These are phyloP conservation scores for Patiria pectinifera DNA, from an alignment of 53 echinoderm and acorn worm species.

Conservation along the genomic window DNA sequence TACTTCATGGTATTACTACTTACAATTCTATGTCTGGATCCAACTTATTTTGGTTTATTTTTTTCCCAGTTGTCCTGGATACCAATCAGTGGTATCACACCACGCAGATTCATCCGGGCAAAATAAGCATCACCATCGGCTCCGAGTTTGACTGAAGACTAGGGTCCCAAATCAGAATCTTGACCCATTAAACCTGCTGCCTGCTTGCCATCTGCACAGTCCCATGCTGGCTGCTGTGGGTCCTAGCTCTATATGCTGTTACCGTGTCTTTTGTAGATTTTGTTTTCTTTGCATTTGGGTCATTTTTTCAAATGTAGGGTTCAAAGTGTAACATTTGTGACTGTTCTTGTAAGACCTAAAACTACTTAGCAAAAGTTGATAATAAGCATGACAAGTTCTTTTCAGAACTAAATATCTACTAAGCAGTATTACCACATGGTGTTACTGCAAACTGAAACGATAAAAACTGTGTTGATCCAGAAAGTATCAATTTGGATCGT, in stretches of 20 bases:
- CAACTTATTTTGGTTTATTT: background rate
- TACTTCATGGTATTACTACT: too few relatives aligned
- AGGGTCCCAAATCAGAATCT: background rate
- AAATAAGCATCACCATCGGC: constrained; percentile 96
- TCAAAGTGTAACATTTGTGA: too few relatives aligned
- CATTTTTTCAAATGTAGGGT: too few relatives aligned
- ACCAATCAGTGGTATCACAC: constrained; percentile 96
- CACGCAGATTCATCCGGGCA: constrained; percentile 79
- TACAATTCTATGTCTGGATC: background rate
- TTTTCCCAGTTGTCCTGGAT: constrained; percentile 84
- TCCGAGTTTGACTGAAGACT: constrained; percentile 91
- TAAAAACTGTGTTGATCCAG: too few relatives aligned
- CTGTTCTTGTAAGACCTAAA: too few relatives aligned
- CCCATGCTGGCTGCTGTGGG: background rate
- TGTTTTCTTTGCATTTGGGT: too few relatives aligned
- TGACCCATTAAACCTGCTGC: background rate
- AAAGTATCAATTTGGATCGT: too few relatives aligned
- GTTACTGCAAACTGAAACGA: too few relatives aligned
- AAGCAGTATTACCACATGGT: too few relatives aligned
- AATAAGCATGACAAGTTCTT: too few relatives aligned
- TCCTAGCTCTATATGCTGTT: background rate
- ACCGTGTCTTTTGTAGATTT: background rate
- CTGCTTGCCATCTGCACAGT: background rate
- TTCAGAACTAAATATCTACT: too few relatives aligned
- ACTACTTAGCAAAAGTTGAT: too few relatives aligned